phyloP scores from a whole-genome alignment of 2,888 invertebrate species.

The Euspilapteryx auroguttella region DNA sequence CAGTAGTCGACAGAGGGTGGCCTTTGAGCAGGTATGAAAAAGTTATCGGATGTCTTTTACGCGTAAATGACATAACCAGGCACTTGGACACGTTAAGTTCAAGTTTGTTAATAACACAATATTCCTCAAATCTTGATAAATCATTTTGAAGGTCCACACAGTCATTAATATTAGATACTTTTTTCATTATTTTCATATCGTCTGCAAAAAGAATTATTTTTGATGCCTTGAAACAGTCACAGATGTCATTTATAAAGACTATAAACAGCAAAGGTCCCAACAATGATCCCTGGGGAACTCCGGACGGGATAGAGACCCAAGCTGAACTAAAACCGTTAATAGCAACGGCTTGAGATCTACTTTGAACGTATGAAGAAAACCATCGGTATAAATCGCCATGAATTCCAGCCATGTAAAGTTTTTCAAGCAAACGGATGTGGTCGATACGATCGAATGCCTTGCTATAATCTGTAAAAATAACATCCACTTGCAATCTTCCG shows the following conservation, averaged over 20 bases:
- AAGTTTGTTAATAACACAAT: slow-evolving; percentile 6
- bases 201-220: slow-evolving; percentile 3
- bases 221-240: slow-evolving; percentile 4
- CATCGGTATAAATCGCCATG: background rate
- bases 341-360: background rate
- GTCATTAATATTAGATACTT: background rate
- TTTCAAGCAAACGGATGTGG: background rate
- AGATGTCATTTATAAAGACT: slow-evolving; percentile 6
- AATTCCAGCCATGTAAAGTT: background rate
- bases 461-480: slow-evolving; percentile 6
- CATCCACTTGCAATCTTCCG: slow-evolving; percentile 3
- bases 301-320: slow-evolving; percentile 1
- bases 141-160: slow-evolving; percentile 4
- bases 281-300: slow-evolving; percentile 6
- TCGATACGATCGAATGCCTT: slow-evolving; percentile 5
- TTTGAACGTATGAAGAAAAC: background rate
- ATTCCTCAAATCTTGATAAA: slow-evolving; percentile 6
- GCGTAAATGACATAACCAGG: slow-evolving; percentile 2
- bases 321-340: background rate
- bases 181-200: slow-evolving; percentile 6
- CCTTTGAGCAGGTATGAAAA: no score
- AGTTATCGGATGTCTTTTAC: no score
- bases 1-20: no score
- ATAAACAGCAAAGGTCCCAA: slow-evolving; percentile 6
- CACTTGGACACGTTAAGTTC: slow-evolving; percentile 8